Conservation (phyloP, 1,140 invertebrate species). For the Ditylenchus dipsaci region DNA sequence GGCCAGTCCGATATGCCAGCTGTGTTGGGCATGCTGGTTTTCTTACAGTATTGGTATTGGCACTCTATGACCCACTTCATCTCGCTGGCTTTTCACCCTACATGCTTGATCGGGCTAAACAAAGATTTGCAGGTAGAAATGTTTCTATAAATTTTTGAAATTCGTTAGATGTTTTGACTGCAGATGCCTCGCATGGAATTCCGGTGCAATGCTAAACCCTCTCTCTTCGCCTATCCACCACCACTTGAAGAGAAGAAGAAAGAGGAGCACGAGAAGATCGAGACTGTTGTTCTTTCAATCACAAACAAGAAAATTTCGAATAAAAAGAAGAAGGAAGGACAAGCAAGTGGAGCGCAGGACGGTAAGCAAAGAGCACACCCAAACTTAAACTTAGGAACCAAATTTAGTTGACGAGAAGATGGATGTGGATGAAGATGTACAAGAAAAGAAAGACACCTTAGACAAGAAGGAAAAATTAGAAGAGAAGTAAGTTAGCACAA, state of each 20-base stretch:
- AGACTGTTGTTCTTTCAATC: slow-evolving; percentile 92
- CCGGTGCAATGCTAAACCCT: slow-evolving; percentile 86
- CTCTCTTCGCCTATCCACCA: slow-evolving; percentile 89
- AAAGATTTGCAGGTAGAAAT: slow-evolving; percentile 73
- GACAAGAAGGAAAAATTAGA: slow-evolving; percentile 2
- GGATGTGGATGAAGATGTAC: background rate
- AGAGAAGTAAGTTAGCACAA: slow-evolving; percentile 55
- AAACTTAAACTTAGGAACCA: slow-evolving; percentile 55
- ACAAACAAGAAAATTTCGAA: slow-evolving; percentile 72
- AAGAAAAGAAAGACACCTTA: no score
- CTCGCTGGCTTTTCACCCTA: slow-evolving; percentile 90
- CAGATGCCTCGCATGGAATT: slow-evolving; percentile 90
- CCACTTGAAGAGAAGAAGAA: slow-evolving; percentile 95
- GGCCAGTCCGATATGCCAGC: slow-evolving; percentile 95
- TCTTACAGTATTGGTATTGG: slow-evolving; percentile 99
- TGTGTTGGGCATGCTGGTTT: slow-evolving; percentile 93
- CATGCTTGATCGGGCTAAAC: slow-evolving; percentile 89
- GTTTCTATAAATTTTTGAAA: background rate
- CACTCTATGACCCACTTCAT: slow-evolving; percentile 93
- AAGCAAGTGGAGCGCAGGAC: slow-evolving; percentile 33
- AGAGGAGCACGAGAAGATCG: slow-evolving; percentile 80
- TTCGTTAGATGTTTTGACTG: slow-evolving; percentile 25
- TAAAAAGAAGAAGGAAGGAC: slow-evolving; percentile 42
- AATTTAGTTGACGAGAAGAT: background rate
- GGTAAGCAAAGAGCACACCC: background rate